Percentiles rank a stretch among this genome's conserved stretches.
Conservation (phyloP, 2,888 invertebrate species). For the Leucophora obtusa region DNA sequence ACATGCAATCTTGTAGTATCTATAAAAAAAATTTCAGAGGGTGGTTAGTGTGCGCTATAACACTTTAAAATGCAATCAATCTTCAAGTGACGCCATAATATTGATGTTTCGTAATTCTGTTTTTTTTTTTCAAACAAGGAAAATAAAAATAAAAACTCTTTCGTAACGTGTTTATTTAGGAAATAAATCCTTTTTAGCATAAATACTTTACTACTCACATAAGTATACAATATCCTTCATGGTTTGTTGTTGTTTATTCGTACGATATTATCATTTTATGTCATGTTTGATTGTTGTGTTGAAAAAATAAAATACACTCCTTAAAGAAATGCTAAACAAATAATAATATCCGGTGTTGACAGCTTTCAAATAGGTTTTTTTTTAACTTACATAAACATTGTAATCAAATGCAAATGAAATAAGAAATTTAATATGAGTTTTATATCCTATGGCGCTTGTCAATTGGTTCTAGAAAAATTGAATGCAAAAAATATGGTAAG, state of each 20-base stretch:
- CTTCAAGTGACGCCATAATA: constrained; percentile 43
- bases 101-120: constrained; percentile 20
- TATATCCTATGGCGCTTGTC: constrained; percentile 1
- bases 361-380: constrained; percentile 44
- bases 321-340: constrained; percentile 69
- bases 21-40: constrained; percentile 22
- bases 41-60: constrained; percentile 8
- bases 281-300: constrained; percentile 39
- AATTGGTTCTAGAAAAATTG: not conserved
- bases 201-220: not conserved
- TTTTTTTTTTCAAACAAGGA: not conserved
- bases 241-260: constrained; percentile 12
- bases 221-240: not conserved
- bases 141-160: not conserved
- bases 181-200: constrained; percentile 30
- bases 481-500: not conserved
- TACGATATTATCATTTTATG: constrained; percentile 43
- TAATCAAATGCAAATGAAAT: constrained; percentile 13
- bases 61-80: constrained; percentile 41
- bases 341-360: constrained; percentile 66
- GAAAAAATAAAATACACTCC: constrained; percentile 3
- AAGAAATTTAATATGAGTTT: constrained; percentile 7
- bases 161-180: constrained; percentile 32
- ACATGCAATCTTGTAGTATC: constrained; percentile 28
- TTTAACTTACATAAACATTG: not conserved